Conservation (phyloP, 2,797 vertebrate genomes). For the Acridotheres tristis region DNA sequence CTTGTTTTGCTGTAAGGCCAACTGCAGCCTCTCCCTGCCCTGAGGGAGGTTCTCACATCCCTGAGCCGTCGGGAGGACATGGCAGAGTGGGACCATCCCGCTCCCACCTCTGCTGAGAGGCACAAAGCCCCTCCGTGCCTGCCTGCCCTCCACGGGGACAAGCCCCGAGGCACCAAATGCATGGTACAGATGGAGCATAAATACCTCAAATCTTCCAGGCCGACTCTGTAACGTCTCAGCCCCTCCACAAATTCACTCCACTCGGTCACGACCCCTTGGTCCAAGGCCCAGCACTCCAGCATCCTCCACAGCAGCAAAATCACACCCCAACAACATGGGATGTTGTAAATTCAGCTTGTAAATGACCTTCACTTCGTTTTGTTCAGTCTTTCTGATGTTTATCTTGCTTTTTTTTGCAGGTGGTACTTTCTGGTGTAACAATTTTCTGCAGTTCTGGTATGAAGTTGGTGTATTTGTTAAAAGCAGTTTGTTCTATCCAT, state of each 20-base stretch:
- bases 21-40: not conserved
- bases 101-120: not conserved
- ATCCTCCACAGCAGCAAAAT: constrained; percentile 63
- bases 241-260: not conserved
- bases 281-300: not conserved
- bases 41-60: not conserved
- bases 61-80: not conserved
- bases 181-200: not conserved
- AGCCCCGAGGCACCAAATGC: not conserved
- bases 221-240: not conserved
- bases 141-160: rapidly evolving
- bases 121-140: not conserved
- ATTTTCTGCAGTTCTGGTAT: constrained; percentile 81
- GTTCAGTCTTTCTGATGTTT: constrained; percentile 82
- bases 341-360: constrained; percentile 81
- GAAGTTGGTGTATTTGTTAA: constrained; percentile 83
- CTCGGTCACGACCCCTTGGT: not conserved
- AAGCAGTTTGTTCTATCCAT: constrained; percentile 48
- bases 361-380: constrained; percentile 78
- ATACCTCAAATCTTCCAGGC: constrained; percentile 70
- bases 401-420: constrained; percentile 67
- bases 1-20: not conserved
- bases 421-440: constrained; percentile 83
- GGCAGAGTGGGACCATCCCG: rapidly evolving
- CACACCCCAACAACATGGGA: constrained; percentile 40